Conservation (phyloP, 1,140 invertebrate species). For the Platorchestia sp. region DNA sequence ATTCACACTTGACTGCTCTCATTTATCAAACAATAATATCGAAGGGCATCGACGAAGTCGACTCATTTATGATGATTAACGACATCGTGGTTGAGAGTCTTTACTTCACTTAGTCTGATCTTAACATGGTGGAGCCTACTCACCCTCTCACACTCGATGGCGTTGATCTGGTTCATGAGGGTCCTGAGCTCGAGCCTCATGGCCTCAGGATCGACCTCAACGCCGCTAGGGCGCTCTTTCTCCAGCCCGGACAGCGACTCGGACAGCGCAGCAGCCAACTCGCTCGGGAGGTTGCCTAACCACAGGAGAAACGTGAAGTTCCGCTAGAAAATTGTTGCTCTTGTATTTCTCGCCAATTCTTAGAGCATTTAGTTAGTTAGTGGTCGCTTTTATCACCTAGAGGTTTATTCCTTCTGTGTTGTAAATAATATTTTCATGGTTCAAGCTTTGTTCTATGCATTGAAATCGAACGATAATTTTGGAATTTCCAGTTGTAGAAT, state of each 20-base stretch:
- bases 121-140: neutral
- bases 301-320: neutral
- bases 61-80: too few species aligned
- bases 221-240: slow-evolving; percentile 16
- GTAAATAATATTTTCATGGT: neutral
- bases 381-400: too few species aligned
- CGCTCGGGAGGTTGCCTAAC: neutral
- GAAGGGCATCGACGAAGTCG: too few species aligned
- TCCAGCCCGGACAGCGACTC: slow-evolving; percentile 31
- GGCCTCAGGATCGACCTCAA: slow-evolving; percentile 64
- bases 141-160: slow-evolving; percentile 66
- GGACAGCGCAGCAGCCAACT: slow-evolving; percentile 21
- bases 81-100: neutral
- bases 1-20: neutral
- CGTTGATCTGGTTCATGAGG: slow-evolving; percentile 66
- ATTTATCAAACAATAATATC: too few species aligned
- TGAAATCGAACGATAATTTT: neutral
- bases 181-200: slow-evolving; percentile 63
- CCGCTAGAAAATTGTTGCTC: neutral
- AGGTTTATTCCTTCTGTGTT: neutral
- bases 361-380: neutral
- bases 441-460: neutral
- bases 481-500: neutral
- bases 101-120: neutral
- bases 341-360: neutral